These are phyloP conservation scores for Ispidina lecontei DNA, from an alignment of 2,797 vertebrate species.

Conservation along the genomic window DNA sequence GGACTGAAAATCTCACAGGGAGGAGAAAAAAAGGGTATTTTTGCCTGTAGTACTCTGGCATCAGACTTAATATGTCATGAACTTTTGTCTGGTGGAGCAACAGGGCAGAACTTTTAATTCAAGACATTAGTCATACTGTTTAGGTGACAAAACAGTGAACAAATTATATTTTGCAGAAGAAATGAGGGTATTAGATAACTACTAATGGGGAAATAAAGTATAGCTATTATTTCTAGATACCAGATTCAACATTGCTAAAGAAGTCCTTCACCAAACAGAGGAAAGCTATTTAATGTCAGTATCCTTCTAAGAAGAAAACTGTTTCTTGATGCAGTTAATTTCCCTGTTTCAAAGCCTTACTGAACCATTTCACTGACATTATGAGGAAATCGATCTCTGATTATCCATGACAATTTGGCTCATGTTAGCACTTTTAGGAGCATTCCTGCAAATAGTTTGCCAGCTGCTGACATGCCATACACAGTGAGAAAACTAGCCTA, in stretches of 20 bases:
- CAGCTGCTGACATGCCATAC: conserved; percentile 44
- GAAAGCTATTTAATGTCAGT: neutral
- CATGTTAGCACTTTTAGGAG: conserved; percentile 35
- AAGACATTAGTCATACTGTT: neutral
- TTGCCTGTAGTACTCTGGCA: neutral
- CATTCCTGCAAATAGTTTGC: conserved; percentile 24
- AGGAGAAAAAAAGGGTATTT: neutral
- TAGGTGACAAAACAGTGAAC: neutral
- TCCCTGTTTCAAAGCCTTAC: neutral
- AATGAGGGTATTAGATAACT: conserved; percentile 12
- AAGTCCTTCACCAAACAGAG: neutral
- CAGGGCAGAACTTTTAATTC: neutral
- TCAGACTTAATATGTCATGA: neutral
- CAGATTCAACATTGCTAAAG: neutral
- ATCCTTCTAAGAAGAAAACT: neutral
- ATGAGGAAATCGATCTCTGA: conserved; percentile 29
- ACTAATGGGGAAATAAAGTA: conserved; percentile 31
- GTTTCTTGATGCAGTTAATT: neutral
- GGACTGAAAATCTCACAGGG: neutral
- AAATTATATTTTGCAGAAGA: conserved; percentile 29
- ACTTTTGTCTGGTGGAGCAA: neutral
- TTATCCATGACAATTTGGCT: conserved; percentile 59
- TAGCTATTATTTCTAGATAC: neutral
- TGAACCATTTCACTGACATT: neutral
- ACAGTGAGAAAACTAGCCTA: conserved; percentile 45